These are phyloP conservation scores for Zaprionus nigranus DNA, from an alignment of 1,140 invertebrate species.

Conservation along the genomic window DNA sequence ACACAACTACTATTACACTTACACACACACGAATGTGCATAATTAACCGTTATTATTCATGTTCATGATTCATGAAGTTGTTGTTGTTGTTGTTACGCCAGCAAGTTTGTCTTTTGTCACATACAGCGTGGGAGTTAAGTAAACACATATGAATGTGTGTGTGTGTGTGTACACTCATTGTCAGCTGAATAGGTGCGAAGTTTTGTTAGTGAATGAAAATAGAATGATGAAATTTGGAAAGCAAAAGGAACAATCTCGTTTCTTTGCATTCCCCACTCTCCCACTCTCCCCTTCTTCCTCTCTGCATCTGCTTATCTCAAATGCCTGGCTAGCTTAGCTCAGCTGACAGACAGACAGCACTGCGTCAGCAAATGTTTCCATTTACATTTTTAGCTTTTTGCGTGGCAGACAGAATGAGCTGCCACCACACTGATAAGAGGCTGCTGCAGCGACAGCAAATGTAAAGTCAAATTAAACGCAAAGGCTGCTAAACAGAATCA, in stretches of 20 bases:
- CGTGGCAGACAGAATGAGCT: slow-evolving; percentile 41
- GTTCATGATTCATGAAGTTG: slow-evolving; percentile 63
- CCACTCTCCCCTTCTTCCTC: neutral
- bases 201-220: neutral
- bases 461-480: neutral
- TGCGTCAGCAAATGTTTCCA: slow-evolving; percentile 19
- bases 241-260: neutral
- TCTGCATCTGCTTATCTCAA: slow-evolving; percentile 12
- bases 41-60: slow-evolving; percentile 78
- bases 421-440: slow-evolving; percentile 33
- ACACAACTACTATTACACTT: slow-evolving; percentile 23
- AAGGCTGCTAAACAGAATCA: slow-evolving; percentile 32
- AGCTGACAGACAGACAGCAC: slow-evolving; percentile 3
- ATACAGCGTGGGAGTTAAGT: slow-evolving; percentile 37
- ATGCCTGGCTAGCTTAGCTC: slow-evolving; percentile 16
- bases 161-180: neutral
- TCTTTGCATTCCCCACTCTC: neutral
- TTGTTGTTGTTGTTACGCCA: slow-evolving; percentile 19
- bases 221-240: neutral
- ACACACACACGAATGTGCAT: slow-evolving; percentile 36
- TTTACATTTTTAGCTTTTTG: slow-evolving; percentile 55
- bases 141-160: neutral
- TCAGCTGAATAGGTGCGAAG: neutral
- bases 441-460: slow-evolving; percentile 7
- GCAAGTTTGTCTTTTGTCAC: slow-evolving; percentile 33